Percentiles rank a stretch among this genome's conserved stretches.
Evolutionary conservation across 1,140 invertebrate species (phyloP).

Genomic region (Drosophila sucinea): DNA sequence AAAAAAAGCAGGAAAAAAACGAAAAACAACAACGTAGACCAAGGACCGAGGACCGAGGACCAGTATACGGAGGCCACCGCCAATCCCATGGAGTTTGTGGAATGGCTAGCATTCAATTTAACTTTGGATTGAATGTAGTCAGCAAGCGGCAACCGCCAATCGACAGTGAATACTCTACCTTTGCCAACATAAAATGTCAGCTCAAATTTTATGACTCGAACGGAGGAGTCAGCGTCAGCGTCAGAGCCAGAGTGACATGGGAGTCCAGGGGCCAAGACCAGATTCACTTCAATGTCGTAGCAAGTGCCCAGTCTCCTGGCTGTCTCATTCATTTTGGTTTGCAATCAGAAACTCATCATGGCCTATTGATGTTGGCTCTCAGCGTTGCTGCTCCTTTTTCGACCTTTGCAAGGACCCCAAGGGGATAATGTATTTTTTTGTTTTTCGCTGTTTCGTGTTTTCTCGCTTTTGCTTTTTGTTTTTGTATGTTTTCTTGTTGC

Average conservation of each 20-base stretch:
- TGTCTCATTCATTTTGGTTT: slow-evolving; percentile 47
- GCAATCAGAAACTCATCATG: slow-evolving; percentile 81
- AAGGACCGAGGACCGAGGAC: neutral
- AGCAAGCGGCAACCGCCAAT: neutral
- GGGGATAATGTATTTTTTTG: slow-evolving; percentile 27
- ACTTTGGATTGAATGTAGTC: slow-evolving; percentile 41
- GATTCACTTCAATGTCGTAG: neutral
- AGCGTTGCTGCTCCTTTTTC: slow-evolving; percentile 16
- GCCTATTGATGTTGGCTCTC: slow-evolving; percentile 74
- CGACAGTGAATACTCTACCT: neutral
- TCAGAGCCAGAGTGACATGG: neutral
- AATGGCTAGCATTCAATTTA: slow-evolving; percentile 46
- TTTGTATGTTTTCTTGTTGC: slow-evolving; percentile 22
- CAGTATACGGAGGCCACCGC: neutral
- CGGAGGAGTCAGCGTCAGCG: neutral
- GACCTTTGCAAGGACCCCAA: slow-evolving; percentile 15
- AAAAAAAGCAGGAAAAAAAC: slow-evolving; percentile 32
- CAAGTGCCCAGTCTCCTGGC: neutral
- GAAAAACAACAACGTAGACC: neutral
- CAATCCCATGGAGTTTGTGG: neutral
- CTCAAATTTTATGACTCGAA: slow-evolving; percentile 72
- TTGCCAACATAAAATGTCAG: slow-evolving; percentile 54
- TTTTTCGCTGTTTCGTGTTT: slow-evolving; percentile 22
- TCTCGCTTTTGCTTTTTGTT: slow-evolving; percentile 26
- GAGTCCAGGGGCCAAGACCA: no score